A percentile compares a stretch with the other conserved stretches of the same genome.
phyloP scores from a whole-genome alignment of 2,888 invertebrate genomes.

The Sabatieria punctata region DNA sequence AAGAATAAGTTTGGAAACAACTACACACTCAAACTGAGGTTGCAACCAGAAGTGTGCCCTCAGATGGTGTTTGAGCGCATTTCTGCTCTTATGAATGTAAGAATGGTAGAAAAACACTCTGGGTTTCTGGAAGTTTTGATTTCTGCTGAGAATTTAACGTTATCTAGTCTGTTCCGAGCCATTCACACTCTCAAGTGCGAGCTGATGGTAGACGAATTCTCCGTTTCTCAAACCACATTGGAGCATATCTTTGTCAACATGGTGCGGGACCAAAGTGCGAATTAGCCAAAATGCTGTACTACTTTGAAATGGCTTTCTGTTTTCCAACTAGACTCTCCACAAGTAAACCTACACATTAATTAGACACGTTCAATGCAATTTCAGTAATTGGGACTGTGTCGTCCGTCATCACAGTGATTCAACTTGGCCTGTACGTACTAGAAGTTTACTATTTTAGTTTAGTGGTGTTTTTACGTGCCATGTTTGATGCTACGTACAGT shows the following conservation, averaged over 20 bases:
- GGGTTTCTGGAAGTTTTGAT: neutral
- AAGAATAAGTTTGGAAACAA: slow-evolving; percentile 9
- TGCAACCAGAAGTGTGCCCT: neutral
- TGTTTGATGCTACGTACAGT: too few relatives aligned
- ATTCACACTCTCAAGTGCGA: neutral
- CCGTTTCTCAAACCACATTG: slow-evolving; percentile 6
- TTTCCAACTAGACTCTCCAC: too few relatives aligned
- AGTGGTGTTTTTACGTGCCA: too few relatives aligned
- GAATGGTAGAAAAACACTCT: slow-evolving; percentile 1
- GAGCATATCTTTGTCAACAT: slow-evolving; percentile 4
- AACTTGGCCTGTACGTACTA: too few relatives aligned
- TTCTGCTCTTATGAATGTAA: neutral
- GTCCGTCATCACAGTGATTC: too few relatives aligned
- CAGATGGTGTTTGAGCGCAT: neutral
- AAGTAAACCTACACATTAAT: too few relatives aligned
- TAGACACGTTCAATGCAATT: too few relatives aligned
- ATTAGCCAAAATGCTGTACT: too few relatives aligned
- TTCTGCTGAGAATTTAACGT: neutral
- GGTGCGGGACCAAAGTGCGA: slow-evolving; percentile 2
- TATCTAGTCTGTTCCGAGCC: neutral
- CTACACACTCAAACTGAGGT: slow-evolving; percentile 4
- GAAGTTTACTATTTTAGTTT: too few relatives aligned
- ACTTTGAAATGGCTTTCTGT: too few relatives aligned
- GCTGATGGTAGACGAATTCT: neutral
- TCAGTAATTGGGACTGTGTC: too few relatives aligned